These are phyloP conservation scores for Mamestra configurata DNA, from an alignment of 1,140 invertebrate genomes.

Conservation along the genomic window DNA sequence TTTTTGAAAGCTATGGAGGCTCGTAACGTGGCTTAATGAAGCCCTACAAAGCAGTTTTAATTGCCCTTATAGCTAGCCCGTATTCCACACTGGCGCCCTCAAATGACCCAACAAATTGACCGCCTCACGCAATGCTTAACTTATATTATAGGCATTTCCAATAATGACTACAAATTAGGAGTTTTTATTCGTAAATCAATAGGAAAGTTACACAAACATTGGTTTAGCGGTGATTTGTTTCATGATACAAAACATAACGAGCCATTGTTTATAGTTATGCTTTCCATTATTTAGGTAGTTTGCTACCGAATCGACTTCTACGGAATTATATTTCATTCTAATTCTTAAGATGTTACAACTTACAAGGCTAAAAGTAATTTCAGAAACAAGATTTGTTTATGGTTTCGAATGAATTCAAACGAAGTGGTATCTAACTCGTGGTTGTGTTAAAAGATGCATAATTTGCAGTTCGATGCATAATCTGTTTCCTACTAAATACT, in stretches of 20 bases:
- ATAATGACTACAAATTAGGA: conserved; percentile 42
- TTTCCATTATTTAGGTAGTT: conserved; percentile 1
- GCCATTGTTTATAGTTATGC: conserved; percentile 11
- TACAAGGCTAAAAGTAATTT: too few species aligned
- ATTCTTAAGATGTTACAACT: too few species aligned
- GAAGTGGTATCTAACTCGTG: neutral
- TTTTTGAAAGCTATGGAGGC: conserved; percentile 49
- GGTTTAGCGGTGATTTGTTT: conserved; percentile 11
- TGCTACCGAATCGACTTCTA: neutral
- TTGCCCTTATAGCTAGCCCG: conserved; percentile 75
- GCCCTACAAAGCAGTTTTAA: conserved; percentile 79
- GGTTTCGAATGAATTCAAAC: neutral
- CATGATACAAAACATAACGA: neutral
- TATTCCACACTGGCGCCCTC: conserved; percentile 72
- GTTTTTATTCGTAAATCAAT: conserved; percentile 25
- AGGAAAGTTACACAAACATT: conserved; percentile 21
- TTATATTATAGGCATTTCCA: conserved; percentile 47
- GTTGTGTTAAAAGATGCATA: too few species aligned
- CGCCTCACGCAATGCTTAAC: conserved; percentile 75
- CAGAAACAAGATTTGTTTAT: neutral
- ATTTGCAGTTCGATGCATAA: too few species aligned
- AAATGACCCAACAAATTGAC: conserved; percentile 85
- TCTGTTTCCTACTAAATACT: neutral
- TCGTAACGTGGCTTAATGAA: conserved; percentile 71
- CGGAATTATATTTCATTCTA: neutral